Percentiles rank a stretch among this genome's conserved stretches.
Conservation (phyloP, 2,113 vertebrate species). For the Heteronetta atricapilla region DNA sequence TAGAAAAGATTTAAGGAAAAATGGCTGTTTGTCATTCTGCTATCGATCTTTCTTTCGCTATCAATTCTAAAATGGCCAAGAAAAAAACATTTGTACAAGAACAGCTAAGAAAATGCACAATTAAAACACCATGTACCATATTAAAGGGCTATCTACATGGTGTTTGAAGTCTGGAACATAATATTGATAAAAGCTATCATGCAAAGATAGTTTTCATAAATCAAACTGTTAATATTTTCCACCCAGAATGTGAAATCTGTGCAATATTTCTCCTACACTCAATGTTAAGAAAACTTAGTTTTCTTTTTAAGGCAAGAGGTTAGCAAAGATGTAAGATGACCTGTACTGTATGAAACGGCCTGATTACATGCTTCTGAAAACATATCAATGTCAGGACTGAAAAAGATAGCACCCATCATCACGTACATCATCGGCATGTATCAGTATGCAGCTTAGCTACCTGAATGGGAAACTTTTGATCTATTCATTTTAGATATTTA, state of each 20-base stretch:
- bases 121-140: background rate
- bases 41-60: background rate
- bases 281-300: background rate
- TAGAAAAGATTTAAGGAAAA: background rate
- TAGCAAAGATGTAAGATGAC: background rate
- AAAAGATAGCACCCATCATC: background rate
- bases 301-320: background rate
- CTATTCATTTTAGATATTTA: background rate
- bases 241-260: background rate
- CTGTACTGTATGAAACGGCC: background rate
- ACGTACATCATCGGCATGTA: rapidly evolving
- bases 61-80: background rate
- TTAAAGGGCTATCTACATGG: background rate
- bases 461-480: background rate
- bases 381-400: background rate
- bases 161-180: background rate
- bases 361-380: background rate
- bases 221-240: background rate
- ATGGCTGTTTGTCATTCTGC: background rate
- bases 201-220: background rate
- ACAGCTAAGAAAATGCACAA: background rate
- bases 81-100: background rate
- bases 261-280: background rate
- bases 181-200: background rate
- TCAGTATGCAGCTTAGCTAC: background rate